Evolutionary conservation across 2,113 vertebrate species (phyloP).

Genomic region (Stercorarius parasiticus): DNA sequence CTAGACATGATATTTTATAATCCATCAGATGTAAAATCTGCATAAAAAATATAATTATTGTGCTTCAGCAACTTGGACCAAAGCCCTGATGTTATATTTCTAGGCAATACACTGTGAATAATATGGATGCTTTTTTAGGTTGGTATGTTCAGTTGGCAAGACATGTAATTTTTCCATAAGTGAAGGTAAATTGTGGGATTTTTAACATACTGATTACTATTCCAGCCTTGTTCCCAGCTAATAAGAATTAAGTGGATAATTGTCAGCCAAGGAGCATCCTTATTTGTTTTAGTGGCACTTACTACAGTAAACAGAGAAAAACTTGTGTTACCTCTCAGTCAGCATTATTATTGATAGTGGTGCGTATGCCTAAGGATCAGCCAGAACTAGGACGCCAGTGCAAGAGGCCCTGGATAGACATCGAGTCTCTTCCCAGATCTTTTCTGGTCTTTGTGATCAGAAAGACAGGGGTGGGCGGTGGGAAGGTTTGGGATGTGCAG

Average conservation of each 20-base stretch:
- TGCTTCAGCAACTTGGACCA: slow-evolving; percentile 68
- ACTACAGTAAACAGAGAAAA: neutral
- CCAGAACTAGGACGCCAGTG: neutral
- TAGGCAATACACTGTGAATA: slow-evolving; percentile 46
- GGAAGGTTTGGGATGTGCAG: neutral
- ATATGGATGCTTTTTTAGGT: slow-evolving; percentile 46
- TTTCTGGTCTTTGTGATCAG: neutral
- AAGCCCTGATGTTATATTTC: slow-evolving; percentile 51
- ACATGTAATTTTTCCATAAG: slow-evolving; percentile 48
- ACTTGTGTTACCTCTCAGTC: neutral
- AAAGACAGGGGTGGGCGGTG: neutral
- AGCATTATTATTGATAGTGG: neutral
- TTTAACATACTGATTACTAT: slow-evolving; percentile 42
- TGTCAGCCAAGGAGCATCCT: slow-evolving; percentile 43
- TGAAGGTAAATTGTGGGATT: slow-evolving; percentile 49
- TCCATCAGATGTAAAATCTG: slow-evolving; percentile 67
- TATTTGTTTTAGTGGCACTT: slow-evolving; percentile 35
- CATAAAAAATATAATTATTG: slow-evolving; percentile 64
- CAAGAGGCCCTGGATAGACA: neutral
- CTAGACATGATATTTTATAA: slow-evolving; percentile 72
- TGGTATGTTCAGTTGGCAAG: slow-evolving; percentile 64
- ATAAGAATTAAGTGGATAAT: slow-evolving; percentile 54
- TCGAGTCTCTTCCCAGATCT: neutral
- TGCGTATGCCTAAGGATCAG: neutral
- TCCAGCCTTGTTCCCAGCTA: slow-evolving; percentile 19